Conservation (phyloP, 2,113 vertebrate genomes). For the Vanacampus margaritifer region DNA sequence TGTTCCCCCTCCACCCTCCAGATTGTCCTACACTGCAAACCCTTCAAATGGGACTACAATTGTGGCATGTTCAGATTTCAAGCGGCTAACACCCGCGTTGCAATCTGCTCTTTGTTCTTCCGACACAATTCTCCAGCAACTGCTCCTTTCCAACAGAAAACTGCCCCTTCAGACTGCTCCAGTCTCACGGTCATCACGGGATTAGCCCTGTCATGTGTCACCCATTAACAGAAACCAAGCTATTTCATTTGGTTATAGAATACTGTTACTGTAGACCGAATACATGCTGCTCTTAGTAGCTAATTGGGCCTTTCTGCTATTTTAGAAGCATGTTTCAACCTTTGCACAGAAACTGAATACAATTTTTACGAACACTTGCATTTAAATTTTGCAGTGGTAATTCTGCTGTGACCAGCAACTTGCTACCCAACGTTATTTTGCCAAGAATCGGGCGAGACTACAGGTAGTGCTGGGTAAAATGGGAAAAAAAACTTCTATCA, state of each 20-base stretch:
- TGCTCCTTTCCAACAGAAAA: constrained; percentile 1
- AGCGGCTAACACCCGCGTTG: background rate
- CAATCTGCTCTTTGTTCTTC: background rate
- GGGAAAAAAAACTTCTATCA: too few species aligned
- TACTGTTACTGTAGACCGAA: background rate
- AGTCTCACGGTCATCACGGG: constrained; percentile 21
- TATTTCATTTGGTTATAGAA: background rate
- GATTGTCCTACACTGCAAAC: background rate
- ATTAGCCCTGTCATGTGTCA: constrained; percentile 17
- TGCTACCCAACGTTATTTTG: too few species aligned
- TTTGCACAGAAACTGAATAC: too few species aligned
- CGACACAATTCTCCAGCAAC: background rate
- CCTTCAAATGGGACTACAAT: background rate
- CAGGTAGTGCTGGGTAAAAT: too few species aligned
- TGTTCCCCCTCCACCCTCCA: background rate
- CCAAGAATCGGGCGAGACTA: too few species aligned
- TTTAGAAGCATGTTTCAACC: too few species aligned
- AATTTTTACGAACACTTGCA: too few species aligned
- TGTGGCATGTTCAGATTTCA: background rate
- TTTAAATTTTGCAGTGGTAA: too few species aligned
- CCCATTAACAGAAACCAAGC: background rate
- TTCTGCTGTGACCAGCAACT: too few species aligned
- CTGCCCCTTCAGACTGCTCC: background rate
- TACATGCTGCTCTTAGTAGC: background rate
- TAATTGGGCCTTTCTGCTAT: too few species aligned